These are phyloP conservation scores for Drosophila quadrilineata DNA, from an alignment of 1,140 invertebrate species.

Conservation along the genomic window DNA sequence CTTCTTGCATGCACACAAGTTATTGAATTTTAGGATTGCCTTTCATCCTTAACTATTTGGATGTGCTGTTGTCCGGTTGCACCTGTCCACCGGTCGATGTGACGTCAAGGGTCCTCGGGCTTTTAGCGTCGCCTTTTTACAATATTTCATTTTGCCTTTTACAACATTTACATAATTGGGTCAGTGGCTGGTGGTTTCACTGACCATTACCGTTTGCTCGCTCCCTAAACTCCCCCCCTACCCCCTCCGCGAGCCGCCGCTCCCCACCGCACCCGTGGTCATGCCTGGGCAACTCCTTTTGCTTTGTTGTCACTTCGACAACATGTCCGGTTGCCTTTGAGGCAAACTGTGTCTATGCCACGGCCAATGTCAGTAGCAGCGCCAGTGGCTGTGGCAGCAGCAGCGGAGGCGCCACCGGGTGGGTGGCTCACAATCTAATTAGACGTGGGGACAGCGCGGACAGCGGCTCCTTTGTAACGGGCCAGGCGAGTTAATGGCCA, in stretches of 20 bases:
- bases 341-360: background rate
- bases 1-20: conserved; percentile 35
- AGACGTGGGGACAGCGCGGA: conserved; percentile 51
- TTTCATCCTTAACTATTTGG: conserved; percentile 2
- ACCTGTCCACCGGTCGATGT: conserved; percentile 1
- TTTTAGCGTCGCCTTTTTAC: too few species aligned
- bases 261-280: background rate
- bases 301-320: conserved; percentile 14
- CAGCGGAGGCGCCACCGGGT: background rate
- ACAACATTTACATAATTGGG: conserved; percentile 68
- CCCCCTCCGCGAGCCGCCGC: too few species aligned
- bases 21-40: conserved; percentile 36
- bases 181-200: conserved; percentile 57
- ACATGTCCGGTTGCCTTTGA: background rate
- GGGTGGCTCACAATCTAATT: conserved; percentile 41
- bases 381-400: too few species aligned
- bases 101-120: conserved; percentile 19
- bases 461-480: conserved; percentile 56
- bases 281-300: too few species aligned
- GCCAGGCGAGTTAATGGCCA: conserved; percentile 55
- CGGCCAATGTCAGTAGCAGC: too few species aligned
- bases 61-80: background rate
- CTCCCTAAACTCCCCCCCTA: too few species aligned
- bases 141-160: conserved; percentile 17
- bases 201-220: conserved; percentile 3